A percentile compares a stretch with the other conserved stretches of the same genome.
Conservation (phyloP, 2,113 vertebrate species). For the Elaphurus davidianus region DNA sequence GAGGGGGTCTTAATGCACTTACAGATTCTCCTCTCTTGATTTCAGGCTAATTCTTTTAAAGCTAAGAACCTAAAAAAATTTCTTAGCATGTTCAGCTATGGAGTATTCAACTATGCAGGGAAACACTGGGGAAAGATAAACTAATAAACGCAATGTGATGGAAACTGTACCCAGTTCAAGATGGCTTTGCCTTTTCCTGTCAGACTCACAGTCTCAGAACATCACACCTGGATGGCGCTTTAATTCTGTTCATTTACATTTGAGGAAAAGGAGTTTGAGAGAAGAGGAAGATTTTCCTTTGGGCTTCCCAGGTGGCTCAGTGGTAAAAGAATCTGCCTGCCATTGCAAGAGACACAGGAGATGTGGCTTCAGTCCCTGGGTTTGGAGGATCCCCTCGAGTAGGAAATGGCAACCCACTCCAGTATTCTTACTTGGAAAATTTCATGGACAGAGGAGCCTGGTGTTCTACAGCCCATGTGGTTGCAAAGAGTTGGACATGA, state of each 20-base stretch:
- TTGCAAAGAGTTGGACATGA: background rate
- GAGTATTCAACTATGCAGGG: background rate
- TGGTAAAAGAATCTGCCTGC: background rate
- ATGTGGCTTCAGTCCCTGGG: background rate
- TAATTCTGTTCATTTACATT: background rate
- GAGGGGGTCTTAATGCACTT: background rate
- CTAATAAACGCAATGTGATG: background rate
- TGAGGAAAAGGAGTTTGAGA: background rate
- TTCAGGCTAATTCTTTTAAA: conserved; percentile 52
- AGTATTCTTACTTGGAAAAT: background rate
- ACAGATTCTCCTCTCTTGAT: background rate
- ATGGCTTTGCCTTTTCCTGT: conserved; percentile 9
- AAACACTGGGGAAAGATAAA: background rate
- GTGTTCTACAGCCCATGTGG: background rate
- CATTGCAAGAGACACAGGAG: background rate
- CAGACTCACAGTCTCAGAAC: background rate
- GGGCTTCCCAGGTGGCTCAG: background rate
- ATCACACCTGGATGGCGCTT: background rate
- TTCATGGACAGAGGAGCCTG: background rate
- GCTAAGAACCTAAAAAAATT: background rate
- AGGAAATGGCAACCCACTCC: background rate
- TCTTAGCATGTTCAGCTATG: background rate
- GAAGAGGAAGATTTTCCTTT: background rate
- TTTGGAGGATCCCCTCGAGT: background rate
- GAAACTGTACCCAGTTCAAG: background rate